Evolutionary conservation across 1,140 invertebrate species (phyloP), one percentile per base, ranked within the genome.

Genomic region (Ephestia elutella): DNA sequence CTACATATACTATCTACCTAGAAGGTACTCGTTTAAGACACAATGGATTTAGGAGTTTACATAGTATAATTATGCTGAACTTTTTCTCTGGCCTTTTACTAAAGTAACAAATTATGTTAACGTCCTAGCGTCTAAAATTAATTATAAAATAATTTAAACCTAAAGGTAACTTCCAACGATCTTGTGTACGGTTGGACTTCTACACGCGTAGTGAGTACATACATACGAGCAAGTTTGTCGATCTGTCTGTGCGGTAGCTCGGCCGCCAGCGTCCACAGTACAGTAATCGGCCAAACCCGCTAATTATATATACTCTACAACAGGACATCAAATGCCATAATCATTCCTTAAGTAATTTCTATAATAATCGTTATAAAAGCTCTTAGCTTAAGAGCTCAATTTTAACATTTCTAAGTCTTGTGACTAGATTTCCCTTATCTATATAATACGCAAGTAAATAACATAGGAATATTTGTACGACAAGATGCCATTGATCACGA

Each of bases 391-490:
- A 74, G 80, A 83, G 78, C 80, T 70, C 75, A 80, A 73, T 80
- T 80, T 78, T 82, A 71, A 87, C 73, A 82, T 81, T 86, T 83
- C 82, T 86, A 86, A 88, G 86, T 88, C 86, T 82, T 82, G 78
- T 88, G 86, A 88, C 86, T 88, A 88, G 86, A 88, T 83, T 86
- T 86, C 80, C 72, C 82, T 84, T 88, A 85, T 71, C 73, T 81
- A 84, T 78, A 78, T 84, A 87, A 84, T 86, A 88, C 76, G 76
- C 79, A 86, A 86, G 79, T 85, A 86, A 85, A 82, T 85, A 87
- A 88, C 80, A 84, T 88, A 88, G 86, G 86, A 88, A 88, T 88
- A 88, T 88, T 88, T 88, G 86, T 88, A 88, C 86, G 86, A 86
- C 81, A 80, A 86, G 86, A 88, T 88, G 86, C 83, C 86, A 85